Evolutionary conservation across 2,888 invertebrate species (phyloP).

Genomic region (Notodonta dromedarius): DNA sequence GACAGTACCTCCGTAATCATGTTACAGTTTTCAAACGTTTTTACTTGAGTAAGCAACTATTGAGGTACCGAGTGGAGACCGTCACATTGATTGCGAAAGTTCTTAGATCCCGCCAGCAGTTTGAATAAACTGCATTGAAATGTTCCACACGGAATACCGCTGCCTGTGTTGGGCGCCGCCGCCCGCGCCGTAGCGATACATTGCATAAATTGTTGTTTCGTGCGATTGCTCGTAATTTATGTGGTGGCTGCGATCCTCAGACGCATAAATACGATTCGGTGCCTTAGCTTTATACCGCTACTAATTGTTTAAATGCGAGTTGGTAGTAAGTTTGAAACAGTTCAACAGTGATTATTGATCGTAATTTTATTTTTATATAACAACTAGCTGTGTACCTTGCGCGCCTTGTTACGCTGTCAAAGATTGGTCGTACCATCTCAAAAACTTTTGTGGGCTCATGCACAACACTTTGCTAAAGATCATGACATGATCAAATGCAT

Average conservation of each 20-base stretch:
- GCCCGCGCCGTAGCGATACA: constrained; percentile 8
- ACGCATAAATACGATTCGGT: constrained; percentile 67
- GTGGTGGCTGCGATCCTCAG: constrained; percentile 56
- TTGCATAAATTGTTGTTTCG: constrained; percentile 63
- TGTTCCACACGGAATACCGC: neutral
- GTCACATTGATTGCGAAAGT: neutral
- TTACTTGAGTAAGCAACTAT: neutral
- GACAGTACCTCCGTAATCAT: too few species aligned
- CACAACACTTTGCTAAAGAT: too few species aligned
- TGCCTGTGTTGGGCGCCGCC: neutral
- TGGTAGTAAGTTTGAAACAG: neutral
- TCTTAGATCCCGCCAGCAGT: neutral
- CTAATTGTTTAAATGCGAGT: constrained; percentile 17
- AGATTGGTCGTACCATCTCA: too few species aligned
- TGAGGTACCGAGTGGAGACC: neutral
- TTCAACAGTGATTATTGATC: too few species aligned
- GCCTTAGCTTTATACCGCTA: constrained; percentile 28
- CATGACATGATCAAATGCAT: too few species aligned
- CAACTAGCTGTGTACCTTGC: too few species aligned
- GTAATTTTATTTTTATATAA: too few species aligned
- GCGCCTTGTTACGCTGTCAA: too few species aligned
- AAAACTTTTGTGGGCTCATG: too few species aligned
- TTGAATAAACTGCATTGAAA: neutral
- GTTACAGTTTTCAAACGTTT: neutral
- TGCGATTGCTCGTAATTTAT: constrained; percentile 65